A percentile compares a stretch with the other conserved stretches of the same genome.
Evolutionary conservation across 2,797 vertebrate species (phyloP).

Genomic region (Perodicticus potto): DNA sequence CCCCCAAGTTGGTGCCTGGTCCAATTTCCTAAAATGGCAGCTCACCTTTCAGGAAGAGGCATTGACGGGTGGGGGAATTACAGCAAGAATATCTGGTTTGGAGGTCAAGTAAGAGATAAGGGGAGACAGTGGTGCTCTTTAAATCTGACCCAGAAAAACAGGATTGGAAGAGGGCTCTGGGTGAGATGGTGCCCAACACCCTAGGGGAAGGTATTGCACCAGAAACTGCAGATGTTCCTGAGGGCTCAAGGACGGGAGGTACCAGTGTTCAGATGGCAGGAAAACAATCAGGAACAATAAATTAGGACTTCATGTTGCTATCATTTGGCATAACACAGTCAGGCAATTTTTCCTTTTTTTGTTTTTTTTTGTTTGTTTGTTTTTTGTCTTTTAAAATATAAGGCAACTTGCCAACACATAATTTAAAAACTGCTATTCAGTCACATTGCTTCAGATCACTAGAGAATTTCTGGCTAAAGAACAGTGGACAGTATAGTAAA

Average conservation of each 20-base stretch:
- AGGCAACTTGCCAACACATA: constrained; percentile 96
- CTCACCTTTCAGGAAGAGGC: constrained; percentile 62
- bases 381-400: constrained; percentile 96
- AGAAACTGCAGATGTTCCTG: constrained; percentile 83
- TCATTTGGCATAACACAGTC: constrained; percentile 91
- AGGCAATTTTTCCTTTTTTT: constrained; percentile 91
- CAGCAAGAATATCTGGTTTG: constrained; percentile 57
- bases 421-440: constrained; percentile 92
- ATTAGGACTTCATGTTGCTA: constrained; percentile 95
- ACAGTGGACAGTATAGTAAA: constrained; percentile 90
- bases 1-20: constrained; percentile 69
- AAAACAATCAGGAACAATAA: constrained; percentile 91
- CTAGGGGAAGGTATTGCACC: constrained; percentile 82
- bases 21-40: constrained; percentile 70
- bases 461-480: constrained; percentile 88
- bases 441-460: constrained; percentile 88
- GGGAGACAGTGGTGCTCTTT: constrained; percentile 46
- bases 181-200: constrained; percentile 80
- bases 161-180: constrained; percentile 59
- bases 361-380: constrained; percentile 71
- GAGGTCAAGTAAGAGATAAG: constrained; percentile 59
- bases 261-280: constrained; percentile 88
- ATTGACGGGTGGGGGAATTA: constrained; percentile 32
- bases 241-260: constrained; percentile 84
- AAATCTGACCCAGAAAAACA: constrained; percentile 58